A percentile compares a stretch with the other conserved stretches of the same genome.
Conservation (phyloP, 1,140 invertebrate genomes). For the Helicoverpa armigera region DNA sequence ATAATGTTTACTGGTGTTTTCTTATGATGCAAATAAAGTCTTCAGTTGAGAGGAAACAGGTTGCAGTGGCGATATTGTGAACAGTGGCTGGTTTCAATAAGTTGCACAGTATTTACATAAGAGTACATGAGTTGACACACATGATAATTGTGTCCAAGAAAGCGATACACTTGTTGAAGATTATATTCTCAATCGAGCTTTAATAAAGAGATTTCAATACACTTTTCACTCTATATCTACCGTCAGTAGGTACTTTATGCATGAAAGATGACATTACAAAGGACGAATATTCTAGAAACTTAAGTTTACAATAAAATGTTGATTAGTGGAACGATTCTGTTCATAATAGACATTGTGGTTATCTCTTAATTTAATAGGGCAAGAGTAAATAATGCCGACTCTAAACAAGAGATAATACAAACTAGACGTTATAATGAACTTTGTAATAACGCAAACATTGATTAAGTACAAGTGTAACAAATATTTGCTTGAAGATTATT, state of each 20-base stretch:
- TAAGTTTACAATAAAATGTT: not conserved
- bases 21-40: slow-evolving; percentile 30
- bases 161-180: too few species aligned
- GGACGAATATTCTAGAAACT: not conserved
- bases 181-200: too few species aligned
- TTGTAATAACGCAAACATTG: slow-evolving; percentile 53
- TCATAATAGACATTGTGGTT: not conserved
- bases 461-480: slow-evolving; percentile 59
- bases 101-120: not conserved
- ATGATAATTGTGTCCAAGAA: too few species aligned
- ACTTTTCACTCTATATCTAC: too few species aligned
- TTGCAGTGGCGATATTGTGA: not conserved
- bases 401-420: slow-evolving; percentile 52
- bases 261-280: too few species aligned
- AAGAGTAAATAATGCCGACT: not conserved
- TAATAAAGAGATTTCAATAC: too few species aligned
- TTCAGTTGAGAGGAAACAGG: not conserved
- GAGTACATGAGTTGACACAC: not conserved
- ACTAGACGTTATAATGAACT: slow-evolving; percentile 51
- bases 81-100: not conserved
- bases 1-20: slow-evolving; percentile 13
- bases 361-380: slow-evolving; percentile 21
- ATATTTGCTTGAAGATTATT: slow-evolving; percentile 53
- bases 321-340: slow-evolving; percentile 2
- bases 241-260: too few species aligned